Evolutionary conservation across 2,797 vertebrate species (phyloP), one percentile per base, ranked within the genome.

Genomic region (Cirrhinus molitorella): DNA sequence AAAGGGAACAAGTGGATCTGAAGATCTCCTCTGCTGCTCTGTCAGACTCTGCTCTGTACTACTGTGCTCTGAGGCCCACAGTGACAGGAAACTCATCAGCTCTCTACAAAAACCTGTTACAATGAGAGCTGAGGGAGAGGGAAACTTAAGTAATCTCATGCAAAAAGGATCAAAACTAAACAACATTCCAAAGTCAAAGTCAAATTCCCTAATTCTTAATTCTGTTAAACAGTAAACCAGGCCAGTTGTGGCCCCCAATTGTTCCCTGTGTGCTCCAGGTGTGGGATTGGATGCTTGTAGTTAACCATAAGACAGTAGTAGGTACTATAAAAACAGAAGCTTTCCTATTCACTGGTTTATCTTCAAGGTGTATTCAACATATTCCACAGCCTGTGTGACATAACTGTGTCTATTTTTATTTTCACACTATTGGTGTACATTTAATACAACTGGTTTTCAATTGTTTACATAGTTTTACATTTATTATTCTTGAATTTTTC

Each of bases 21-120:
- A 2, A 23, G 4, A 67, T 79, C 63, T 67, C 77, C 19, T 79
- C 77, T 66, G 45, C 31, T 40, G 8, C 5, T 49, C 51, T 75
- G 0, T 55, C 73, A 40, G 73, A 75, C 51, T 75, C 73, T 43
- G 73, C 73, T 57, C 0, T 57, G 17, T 76, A 76, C 40, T 75
- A 75, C 73, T 51, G 49, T 21, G 17, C 49, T 51, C 49, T 51
- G 49, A 0, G 0, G 49, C 57, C 57, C 57, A 59, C 57, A 59
- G 57, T 59, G 1, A 14, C 57, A 59, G 47, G 66, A 80, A 47
- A 80, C 47, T 31, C 47, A n/a, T 1, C 3, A 31, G 6, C 10
- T 5, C 28, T 6, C 6, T n/a, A 80, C 78, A 67, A 80, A 80
- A 68, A 68, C 28, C 40, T 11, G 40, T 12, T 43, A 65, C 28